Evolutionary conservation across 2,888 invertebrate genomes (phyloP), one percentile per base, ranked within the genome.

Genomic region (Girardia tigrina): DNA sequence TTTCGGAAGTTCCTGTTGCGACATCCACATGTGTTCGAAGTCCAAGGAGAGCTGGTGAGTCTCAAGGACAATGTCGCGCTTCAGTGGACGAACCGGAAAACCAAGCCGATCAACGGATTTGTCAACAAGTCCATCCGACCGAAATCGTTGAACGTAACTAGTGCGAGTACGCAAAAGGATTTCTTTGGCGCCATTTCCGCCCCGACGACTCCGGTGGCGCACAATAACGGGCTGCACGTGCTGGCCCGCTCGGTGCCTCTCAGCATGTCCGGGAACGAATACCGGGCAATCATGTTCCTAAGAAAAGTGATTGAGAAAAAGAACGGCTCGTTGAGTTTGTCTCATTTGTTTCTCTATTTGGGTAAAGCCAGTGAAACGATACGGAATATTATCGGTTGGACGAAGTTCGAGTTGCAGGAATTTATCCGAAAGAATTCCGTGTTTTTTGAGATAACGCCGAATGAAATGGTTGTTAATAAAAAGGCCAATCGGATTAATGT

Each of bases 201-300:
- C 14, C 76, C 76, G n/a, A 77, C 76, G 4, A 76, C 76, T 12
- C 76, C 76, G 14, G 77, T 77, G 2, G 73, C 76, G 29, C 74
- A 56, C 28, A 29, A 20, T 26, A 74, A 70, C 29, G 69, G 77
- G 14, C 26, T 70, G 23, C 70, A 29, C 8, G 70, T 26, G 12
- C 20, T 42, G 16, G 74, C 80, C 72, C 78, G 79, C 26, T 74
- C 79, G n/a, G 78, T 78, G 20, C 77, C 79, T 12, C 79, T 83
- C 36, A 82, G 82, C 29, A 84, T 84, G 84, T 83, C 83, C 14
- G 83, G 83, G 28, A 83, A 83, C 78, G 83, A 84, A 77, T 84
- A 84, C 79, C 83, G 83, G 78, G 83, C 83, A 29, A 82, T 84
- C 70, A 83, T 83, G 82, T 83, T 82, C 78, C 79, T 84, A 28